Evolutionary conservation across 2,113 vertebrate genomes (phyloP), one percentile per base, ranked within the genome.

Genomic region (Xiphophorus hellerii): DNA sequence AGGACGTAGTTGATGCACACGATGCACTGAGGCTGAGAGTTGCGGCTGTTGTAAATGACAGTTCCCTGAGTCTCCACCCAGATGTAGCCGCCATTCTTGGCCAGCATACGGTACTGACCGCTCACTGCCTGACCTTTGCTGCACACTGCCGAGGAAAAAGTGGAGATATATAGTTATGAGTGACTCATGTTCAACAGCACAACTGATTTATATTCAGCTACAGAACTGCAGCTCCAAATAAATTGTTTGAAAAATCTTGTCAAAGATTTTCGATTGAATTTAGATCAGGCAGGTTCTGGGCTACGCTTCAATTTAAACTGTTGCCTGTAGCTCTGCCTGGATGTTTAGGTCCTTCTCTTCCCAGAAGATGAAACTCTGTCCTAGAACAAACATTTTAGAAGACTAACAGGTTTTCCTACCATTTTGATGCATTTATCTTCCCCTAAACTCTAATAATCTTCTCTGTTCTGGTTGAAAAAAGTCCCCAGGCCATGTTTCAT

Each of bases 21-120:
- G 27, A 99, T 97, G 80, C 98, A 98, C 93, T 99, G 98, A 0
- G 98, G 98, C 92, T 99, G 98, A 1, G 98, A 95, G 94, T 99
- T 99, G 39, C 98, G 97, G n/a, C 95, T 97, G 63, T 97, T 99
- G 86, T 99, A 99, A 72, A 99, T 98, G 77, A 99, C 97, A 0
- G 98, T 98, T 67, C 96, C 97, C 81, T 99, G 98, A 0, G 97
- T 99, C 84, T 99, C 97, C 70, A 99, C 93, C 98, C 98, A 99
- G n/a, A 98, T 96, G 0, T 96, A 99, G 27, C 98, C 98, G 20
- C 98, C 98, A 0, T 94, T 96, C 88, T 98, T 98, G 0, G 98
- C 98, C 29, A 99, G 95, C 98, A 99, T 96, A 1, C 98, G 95
- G 86, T 99, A 99, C 88, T 97, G 97, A 42, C 96, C 90, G 0